Base-by-base conservation (phyloP, 2,888 invertebrate species). In the Falcaria lacertinaria region DNA sequence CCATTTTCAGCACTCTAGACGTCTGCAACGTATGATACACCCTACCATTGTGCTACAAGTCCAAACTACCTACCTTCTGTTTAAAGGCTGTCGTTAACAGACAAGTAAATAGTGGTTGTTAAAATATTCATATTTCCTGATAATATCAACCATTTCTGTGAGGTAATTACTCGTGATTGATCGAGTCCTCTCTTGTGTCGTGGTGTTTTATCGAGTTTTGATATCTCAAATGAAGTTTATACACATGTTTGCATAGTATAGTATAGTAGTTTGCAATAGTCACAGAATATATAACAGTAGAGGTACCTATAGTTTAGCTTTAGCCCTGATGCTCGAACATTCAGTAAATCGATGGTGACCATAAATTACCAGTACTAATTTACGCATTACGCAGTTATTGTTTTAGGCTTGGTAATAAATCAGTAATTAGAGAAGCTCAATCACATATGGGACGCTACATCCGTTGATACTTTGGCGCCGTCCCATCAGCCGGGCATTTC, bases 121-220 rank as follows among this genome's bases (percentile, higher is more conserved):
- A 79, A 11, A 84, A 77, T 80, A 80, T 82, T 84, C 78, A 28
- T 62, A 80, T 80, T 79, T 70, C 32, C 39, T 49, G 87, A 86
- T 88, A 86, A 56, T 51, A 85, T 85, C 84, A 52, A 57, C 54
- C 60, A 63, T 71, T 67, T 63, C 73, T 68, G 62, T 54, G 60
- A 58, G 60, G 73, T 81, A 84, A 85, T 77, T 67, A 64, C 61
- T 28, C 50, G 59, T 85, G 86, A 86, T 87, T 82, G 74, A 86
- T 86, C 65, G 74, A 42, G 56, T 65, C 59, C 64, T 69, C 67
- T 69, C 74, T 60, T 72, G 62, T 45, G 68, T 42, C 57, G 54
- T 56, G 53, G 44, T 39, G 33, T 40, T 37, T 14, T 54, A 57
- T 57, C 47, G 45, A n/a, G 44, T 55, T 44, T 57, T 57, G 45